These are phyloP conservation scores for Cardinalis cardinalis DNA, from an alignment of 2,113 vertebrate species.

Conservation along the genomic window DNA sequence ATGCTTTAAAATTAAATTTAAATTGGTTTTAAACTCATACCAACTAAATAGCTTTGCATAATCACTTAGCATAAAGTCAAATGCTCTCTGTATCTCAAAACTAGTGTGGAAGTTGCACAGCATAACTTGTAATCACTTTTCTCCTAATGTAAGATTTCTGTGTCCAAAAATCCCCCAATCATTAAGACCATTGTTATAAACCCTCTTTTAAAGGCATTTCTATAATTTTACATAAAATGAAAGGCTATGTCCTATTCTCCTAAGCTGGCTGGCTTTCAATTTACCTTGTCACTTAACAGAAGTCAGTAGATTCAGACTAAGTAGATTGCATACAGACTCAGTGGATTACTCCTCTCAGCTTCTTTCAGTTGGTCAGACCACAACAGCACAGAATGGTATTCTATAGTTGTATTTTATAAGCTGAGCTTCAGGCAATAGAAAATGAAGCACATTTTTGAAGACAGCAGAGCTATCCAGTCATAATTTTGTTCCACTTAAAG, in stretches of 20 bases:
- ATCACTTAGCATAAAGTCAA: neutral
- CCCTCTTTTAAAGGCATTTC: neutral
- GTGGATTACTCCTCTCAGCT: neutral
- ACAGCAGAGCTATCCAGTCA: neutral
- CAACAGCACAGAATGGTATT: neutral
- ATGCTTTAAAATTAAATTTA: neutral
- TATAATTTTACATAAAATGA: neutral
- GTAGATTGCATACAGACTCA: neutral
- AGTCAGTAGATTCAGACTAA: neutral
- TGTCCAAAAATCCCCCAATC: accelerated
- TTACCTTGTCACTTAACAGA: neutral
- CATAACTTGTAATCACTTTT: neutral
- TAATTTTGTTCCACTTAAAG: neutral
- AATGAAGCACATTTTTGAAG: neutral
- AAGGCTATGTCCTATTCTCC: neutral
- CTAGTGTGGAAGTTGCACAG: neutral
- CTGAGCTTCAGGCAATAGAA: neutral
- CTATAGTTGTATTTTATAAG: neutral
- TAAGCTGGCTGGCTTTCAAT: neutral
- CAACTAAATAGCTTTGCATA: neutral
- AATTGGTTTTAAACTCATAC: neutral
- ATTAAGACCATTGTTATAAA: neutral
- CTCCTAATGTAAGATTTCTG: neutral
- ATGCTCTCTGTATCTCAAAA: neutral
- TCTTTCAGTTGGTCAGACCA: neutral